A percentile compares a stretch with the other conserved stretches of the same genome.
These are phyloP conservation scores for Trinorchestia longiramus DNA, from an alignment of 1,140 invertebrate genomes.

Conservation along the genomic window DNA sequence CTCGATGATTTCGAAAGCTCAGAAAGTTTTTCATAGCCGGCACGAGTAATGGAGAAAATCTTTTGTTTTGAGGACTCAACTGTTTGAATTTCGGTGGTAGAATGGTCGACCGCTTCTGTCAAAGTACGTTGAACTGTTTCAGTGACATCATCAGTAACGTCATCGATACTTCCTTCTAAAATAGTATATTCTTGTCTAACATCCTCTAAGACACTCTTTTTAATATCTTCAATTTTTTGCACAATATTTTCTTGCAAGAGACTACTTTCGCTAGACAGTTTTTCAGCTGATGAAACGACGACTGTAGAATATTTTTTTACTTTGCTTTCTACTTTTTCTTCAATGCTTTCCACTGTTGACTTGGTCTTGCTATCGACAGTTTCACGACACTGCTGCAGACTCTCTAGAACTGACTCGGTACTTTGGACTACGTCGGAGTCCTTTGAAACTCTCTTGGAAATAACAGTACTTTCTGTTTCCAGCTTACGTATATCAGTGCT, in stretches of 20 bases:
- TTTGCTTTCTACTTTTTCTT: background rate
- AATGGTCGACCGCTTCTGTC: too few relatives aligned
- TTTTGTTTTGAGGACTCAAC: background rate
- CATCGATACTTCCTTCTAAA: conserved; percentile 7
- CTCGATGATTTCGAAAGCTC: background rate
- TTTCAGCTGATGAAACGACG: background rate
- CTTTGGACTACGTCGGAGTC: background rate
- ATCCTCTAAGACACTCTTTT: conserved; percentile 33
- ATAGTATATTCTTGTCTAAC: conserved; percentile 39
- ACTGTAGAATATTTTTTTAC: background rate
- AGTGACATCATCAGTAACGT: background rate
- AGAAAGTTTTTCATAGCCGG: conserved; percentile 14
- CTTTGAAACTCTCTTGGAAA: background rate
- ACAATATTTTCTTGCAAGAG: background rate
- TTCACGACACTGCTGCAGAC: background rate
- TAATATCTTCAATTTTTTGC: background rate
- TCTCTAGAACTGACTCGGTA: background rate
- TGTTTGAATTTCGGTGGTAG: background rate
- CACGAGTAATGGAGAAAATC: background rate
- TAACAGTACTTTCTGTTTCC: background rate
- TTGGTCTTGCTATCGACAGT: background rate
- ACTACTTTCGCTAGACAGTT: background rate
- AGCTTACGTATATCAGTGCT: background rate
- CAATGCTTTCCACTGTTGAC: background rate
- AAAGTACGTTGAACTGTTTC: background rate